Evolutionary conservation across 2,888 invertebrate genomes (phyloP).

Genomic region (Agapostemon virescens): DNA sequence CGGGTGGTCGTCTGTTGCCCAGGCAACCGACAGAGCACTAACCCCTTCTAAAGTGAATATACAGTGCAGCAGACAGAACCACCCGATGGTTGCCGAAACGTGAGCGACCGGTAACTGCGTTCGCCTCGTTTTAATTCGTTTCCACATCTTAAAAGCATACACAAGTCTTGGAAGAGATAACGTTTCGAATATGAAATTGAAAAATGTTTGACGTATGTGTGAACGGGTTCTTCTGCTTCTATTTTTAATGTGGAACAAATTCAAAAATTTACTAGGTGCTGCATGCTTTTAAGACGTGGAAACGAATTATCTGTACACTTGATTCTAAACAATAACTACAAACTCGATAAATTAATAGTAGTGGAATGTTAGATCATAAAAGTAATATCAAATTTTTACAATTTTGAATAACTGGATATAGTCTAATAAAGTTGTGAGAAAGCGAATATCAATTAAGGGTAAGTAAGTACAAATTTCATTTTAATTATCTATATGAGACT

Average conservation of each 20-base stretch:
- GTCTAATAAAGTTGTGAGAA: not conserved
- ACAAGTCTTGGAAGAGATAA: too few species aligned
- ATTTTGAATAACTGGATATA: not conserved
- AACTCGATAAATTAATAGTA: constrained; percentile 11
- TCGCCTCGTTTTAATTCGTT: constrained; percentile 48
- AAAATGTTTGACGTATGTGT: too few species aligned
- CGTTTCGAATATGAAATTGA: too few species aligned
- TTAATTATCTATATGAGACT: not conserved
- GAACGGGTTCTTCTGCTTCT: too few species aligned
- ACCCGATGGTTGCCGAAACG: constrained; percentile 51
- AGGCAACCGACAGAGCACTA: constrained; percentile 70
- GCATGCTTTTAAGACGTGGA: constrained; percentile 38
- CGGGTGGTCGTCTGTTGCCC: constrained; percentile 65
- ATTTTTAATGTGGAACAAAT: too few species aligned
- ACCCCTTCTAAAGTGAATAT: constrained; percentile 63
- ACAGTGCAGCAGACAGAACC: constrained; percentile 48
- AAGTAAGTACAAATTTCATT: constrained; percentile 27
- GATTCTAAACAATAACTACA: constrained; percentile 10
- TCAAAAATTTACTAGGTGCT: too few species aligned
- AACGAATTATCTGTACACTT: constrained; percentile 40
- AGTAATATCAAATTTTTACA: not conserved
- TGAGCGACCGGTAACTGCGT: constrained; percentile 42
- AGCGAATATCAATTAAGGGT: constrained; percentile 16
- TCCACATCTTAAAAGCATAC: constrained; percentile 58
- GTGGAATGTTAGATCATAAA: constrained; percentile 14